Conservation (phyloP, 2,888 invertebrate species). For the Crioceris asparagi region DNA sequence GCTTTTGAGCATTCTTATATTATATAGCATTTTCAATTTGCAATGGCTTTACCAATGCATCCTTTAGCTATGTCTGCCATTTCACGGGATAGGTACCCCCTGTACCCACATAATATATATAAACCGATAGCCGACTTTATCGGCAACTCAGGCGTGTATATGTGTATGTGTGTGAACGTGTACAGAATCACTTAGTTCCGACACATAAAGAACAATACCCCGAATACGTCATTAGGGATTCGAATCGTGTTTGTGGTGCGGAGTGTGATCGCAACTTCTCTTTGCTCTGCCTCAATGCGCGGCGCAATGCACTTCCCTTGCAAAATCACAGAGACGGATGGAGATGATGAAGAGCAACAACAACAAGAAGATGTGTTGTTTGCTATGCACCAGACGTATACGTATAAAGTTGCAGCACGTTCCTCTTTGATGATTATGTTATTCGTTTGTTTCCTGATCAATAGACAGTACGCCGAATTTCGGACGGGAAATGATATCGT, state of each 20-base stretch:
- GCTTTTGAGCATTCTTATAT: too few species aligned
- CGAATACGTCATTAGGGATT: slow-evolving; percentile 32
- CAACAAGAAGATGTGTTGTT: slow-evolving; percentile 14
- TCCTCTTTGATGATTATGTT: slow-evolving; percentile 8
- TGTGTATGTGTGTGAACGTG: slow-evolving; percentile 24
- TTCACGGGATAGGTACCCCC: too few species aligned
- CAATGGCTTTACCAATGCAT: too few species aligned
- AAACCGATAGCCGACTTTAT: slow-evolving; percentile 23
- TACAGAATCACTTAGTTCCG: slow-evolving; percentile 32
- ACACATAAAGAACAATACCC: slow-evolving; percentile 34
- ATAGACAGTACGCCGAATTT: too few species aligned
- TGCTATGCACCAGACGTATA: slow-evolving; percentile 14
- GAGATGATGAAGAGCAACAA: too few species aligned
- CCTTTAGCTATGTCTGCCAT: too few species aligned
- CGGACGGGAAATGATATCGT: too few species aligned
- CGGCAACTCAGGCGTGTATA: slow-evolving; percentile 23
- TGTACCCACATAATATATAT: too few species aligned
- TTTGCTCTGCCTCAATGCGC: slow-evolving; percentile 12
- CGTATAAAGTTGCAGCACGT: slow-evolving; percentile 4
- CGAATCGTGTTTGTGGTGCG: slow-evolving; percentile 32
- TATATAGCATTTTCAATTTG: too few species aligned
- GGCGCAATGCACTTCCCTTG: slow-evolving; percentile 19
- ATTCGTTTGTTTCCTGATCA: slow-evolving; percentile 10
- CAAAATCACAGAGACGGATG: too few species aligned
- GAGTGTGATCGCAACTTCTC: too few species aligned